Evolutionary conservation across 2,888 invertebrate genomes (phyloP), one percentile per base, ranked within the genome.

Genomic region (Clunio marinus): DNA sequence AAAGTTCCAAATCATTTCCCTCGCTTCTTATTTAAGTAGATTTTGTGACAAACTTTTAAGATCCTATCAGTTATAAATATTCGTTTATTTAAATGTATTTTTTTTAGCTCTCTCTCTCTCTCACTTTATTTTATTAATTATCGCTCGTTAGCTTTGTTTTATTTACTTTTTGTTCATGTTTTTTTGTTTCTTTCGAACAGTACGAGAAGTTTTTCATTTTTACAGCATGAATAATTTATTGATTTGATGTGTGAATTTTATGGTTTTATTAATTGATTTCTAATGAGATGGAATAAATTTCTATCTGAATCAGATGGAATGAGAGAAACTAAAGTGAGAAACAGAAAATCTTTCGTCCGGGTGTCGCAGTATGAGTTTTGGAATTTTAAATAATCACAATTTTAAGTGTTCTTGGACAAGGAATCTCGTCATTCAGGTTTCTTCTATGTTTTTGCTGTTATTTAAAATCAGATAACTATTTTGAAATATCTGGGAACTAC

Each of bases 241-340:
- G 66, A 37, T 32, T 22, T 66, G 66, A 66, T 55, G 66, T 66
- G 66, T 66, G 66, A 66, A 66, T 66, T 66, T 66, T 55, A 66
- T 66, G 55, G 55, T 66, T 55, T 66, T 66, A 66, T 66, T 66
- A 66, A 66, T 66, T 55, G 66, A 66, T 66, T 66, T 66, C 37
- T 32, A 51, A 55, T 66, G 24, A 24, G 37, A 32, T 51, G 45
- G 32, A 10, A 66, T 51, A 66, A 66, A 66, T 55, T 55, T 55
- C 17, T n/a, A 24, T 32, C 8, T 58, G 58, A 28, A 27, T 27
- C 22, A 28, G 45, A 45, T 4, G n/a, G 5, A 13, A 13, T 27
- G 28, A 27, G n/a, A n/a, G n/a, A n/a, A n/a, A n/a, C 27, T n/a
- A 58, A 28, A 58, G 7, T 45, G 7, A 10, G 35, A 35, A 10